These are phyloP conservation scores for Poeciliopsis paucimaculata DNA, from an alignment of 2,797 vertebrate genomes.

Conservation along the genomic window DNA sequence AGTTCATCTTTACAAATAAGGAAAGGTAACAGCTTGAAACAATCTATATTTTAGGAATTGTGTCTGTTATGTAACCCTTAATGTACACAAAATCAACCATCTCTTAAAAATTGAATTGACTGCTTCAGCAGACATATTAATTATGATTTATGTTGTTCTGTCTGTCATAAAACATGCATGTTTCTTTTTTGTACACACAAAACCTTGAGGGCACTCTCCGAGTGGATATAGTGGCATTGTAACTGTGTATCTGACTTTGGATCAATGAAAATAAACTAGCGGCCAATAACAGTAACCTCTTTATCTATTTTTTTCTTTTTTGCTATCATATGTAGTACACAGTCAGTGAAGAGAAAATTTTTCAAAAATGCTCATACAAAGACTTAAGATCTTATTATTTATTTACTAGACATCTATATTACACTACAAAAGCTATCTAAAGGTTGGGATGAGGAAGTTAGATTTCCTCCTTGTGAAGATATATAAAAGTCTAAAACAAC, in stretches of 20 bases:
- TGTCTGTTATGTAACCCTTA: neutral
- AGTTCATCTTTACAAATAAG: constrained; percentile 1
- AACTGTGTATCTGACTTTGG: constrained; percentile 21
- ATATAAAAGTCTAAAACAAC: neutral
- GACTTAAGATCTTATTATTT: neutral
- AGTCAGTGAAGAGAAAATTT: neutral
- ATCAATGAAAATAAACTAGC: constrained; percentile 32
- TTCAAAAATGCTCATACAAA: neutral
- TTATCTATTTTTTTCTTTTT: neutral
- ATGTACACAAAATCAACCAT: neutral
- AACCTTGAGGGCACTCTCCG: neutral
- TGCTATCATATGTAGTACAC: neutral
- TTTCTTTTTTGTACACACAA: neutral
- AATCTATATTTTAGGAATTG: neutral
- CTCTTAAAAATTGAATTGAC: neutral
- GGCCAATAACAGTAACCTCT: neutral
- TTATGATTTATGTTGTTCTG: constrained; percentile 12
- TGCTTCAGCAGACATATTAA: constrained; percentile 1
- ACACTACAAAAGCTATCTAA: neutral
- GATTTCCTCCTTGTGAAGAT: neutral
- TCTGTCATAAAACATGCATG: neutral
- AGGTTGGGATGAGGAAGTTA: neutral
- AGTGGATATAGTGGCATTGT: constrained; percentile 25
- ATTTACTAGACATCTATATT: neutral
- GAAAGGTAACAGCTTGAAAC: neutral